These are phyloP conservation scores for Nemotelus nigrinus DNA, from an alignment of 2,888 invertebrate species.

Conservation along the genomic window DNA sequence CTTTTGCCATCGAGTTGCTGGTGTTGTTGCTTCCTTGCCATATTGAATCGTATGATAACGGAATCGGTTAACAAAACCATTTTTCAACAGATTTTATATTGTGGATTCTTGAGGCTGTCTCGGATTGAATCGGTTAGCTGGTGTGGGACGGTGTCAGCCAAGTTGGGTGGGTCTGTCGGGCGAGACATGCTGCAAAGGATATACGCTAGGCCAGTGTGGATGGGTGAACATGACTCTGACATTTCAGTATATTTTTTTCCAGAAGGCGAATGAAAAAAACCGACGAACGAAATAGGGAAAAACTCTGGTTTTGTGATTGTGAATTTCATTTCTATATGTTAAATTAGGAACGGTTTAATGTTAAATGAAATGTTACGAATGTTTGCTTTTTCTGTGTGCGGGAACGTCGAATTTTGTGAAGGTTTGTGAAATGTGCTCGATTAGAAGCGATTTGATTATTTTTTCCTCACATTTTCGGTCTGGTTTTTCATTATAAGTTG, in stretches of 20 bases:
- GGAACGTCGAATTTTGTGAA: constrained; percentile 15
- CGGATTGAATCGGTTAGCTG: neutral
- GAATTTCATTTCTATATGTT: constrained; percentile 37
- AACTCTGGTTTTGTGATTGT: constrained; percentile 18
- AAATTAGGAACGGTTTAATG: constrained; percentile 34
- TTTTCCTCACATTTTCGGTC: too few relatives aligned
- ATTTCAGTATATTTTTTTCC: constrained; percentile 30
- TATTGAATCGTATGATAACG: constrained; percentile 40
- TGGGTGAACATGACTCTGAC: constrained; percentile 29
- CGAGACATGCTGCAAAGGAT: too few relatives aligned
- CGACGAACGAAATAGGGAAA: constrained; percentile 9
- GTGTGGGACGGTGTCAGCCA: neutral
- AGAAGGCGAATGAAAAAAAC: constrained; percentile 12
- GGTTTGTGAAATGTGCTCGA: too few relatives aligned
- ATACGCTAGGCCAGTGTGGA: neutral
- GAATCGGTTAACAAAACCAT: constrained; percentile 42
- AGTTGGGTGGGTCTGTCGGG: too few relatives aligned
- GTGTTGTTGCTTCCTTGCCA: constrained; percentile 12
- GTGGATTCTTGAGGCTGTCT: constrained; percentile 24
- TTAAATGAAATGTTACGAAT: constrained; percentile 36
- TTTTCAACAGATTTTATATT: constrained; percentile 42
- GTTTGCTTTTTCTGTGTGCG: neutral
- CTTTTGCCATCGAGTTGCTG: neutral
- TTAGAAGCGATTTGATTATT: too few relatives aligned
- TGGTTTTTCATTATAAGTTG: too few relatives aligned